phyloP scores from a whole-genome alignment of 1,140 invertebrate genomes.

The Cotesia glomerata region DNA sequence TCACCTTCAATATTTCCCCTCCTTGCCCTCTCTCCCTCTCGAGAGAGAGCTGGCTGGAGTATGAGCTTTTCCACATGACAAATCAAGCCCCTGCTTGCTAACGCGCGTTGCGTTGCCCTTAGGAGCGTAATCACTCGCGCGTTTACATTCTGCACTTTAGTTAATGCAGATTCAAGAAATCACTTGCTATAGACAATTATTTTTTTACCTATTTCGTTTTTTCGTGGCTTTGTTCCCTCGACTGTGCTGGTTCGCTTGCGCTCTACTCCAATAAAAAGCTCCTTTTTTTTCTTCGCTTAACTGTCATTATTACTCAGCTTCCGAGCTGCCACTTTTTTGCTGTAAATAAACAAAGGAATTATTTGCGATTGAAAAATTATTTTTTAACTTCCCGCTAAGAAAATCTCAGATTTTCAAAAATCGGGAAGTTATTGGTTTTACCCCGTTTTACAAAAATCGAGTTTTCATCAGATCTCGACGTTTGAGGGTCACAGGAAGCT shows the following conservation, averaged over 20 bases:
- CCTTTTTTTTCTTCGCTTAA: neutral
- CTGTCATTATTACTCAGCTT: neutral
- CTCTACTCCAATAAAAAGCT: too few species aligned
- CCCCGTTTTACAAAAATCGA: too few species aligned
- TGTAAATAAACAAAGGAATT: neutral
- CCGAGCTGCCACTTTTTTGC: neutral
- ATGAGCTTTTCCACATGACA: neutral
- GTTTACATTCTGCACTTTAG: slow-evolving; percentile 4
- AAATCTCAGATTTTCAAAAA: too few species aligned
- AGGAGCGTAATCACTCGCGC: neutral
- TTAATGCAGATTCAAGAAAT: slow-evolving; percentile 20
- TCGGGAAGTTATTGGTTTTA: too few species aligned
- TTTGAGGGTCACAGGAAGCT: too few species aligned
- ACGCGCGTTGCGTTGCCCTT: neutral
- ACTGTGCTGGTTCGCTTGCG: too few species aligned
- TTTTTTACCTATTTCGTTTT: neutral
- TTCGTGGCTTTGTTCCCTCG: neutral
- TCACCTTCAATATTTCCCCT: slow-evolving; percentile 1
- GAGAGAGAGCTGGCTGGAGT: neutral
- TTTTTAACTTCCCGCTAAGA: too few species aligned
- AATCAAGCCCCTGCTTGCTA: neutral
- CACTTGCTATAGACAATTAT: neutral
- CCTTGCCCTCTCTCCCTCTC: neutral
- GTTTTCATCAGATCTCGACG: too few species aligned
- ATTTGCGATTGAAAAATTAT: neutral